These are phyloP conservation scores for Crenichthys baileyi DNA, from an alignment of 2,797 vertebrate genomes.

Conservation along the genomic window DNA sequence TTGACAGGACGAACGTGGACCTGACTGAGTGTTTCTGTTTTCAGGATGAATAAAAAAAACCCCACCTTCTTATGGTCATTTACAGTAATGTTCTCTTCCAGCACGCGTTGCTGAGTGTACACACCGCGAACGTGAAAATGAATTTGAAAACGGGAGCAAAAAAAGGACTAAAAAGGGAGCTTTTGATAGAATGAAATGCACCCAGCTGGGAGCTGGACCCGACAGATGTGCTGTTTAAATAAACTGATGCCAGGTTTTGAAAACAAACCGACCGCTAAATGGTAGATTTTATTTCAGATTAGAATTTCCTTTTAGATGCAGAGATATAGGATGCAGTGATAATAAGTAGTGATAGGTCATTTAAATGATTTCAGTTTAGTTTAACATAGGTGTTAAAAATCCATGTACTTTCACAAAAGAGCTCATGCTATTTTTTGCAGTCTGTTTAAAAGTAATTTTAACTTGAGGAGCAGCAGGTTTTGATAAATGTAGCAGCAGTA, in stretches of 20 bases:
- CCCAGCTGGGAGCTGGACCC: conserved; percentile 80
- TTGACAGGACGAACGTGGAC: conserved; percentile 71
- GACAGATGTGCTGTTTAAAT: conserved; percentile 82
- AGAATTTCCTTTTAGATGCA: conserved; percentile 69
- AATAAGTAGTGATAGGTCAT: conserved; percentile 64
- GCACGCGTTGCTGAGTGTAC: conserved; percentile 51
- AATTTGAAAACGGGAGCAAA: conserved; percentile 57
- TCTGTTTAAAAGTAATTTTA: not conserved
- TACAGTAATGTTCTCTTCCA: conserved; percentile 75
- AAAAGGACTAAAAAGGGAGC: conserved; percentile 72
- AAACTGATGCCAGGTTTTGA: conserved; percentile 79
- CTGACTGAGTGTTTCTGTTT: conserved; percentile 67
- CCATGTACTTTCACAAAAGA: conserved; percentile 16
- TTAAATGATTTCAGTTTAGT: conserved; percentile 55
- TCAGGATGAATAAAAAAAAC: conserved; percentile 53
- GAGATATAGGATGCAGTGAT: conserved; percentile 67
- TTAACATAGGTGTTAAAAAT: conserved; percentile 50
- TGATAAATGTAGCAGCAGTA: conserved; percentile 51
- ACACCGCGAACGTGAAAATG: conserved; percentile 68
- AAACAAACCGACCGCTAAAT: conserved; percentile 74
- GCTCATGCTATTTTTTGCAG: not conserved
- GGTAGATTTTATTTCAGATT: conserved; percentile 75
- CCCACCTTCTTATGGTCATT: conserved; percentile 63
- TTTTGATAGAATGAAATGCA: conserved; percentile 82
- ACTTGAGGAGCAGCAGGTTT: not conserved